Evolutionary conservation across 2,113 vertebrate genomes (phyloP), one percentile per base, ranked within the genome.

Genomic region (Saccopteryx leptura): DNA sequence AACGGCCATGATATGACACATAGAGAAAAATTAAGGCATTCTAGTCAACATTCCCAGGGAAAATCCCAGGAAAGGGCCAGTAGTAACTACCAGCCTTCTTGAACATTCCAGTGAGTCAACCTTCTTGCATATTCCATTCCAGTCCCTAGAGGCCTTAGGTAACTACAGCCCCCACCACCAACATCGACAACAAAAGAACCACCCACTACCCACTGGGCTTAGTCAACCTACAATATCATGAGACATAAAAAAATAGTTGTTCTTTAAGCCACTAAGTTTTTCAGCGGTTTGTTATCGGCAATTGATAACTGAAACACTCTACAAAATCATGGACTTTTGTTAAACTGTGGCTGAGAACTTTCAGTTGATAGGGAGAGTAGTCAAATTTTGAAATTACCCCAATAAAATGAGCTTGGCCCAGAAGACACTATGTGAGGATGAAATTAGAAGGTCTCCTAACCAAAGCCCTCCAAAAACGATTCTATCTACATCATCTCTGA

Each of bases 241-340:
- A 76, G 65, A 21, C 19, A 88, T n/a, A 76, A 65, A 19, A 58
- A 94, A 83, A 76, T 48, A 23, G 12, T 60, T 61, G 39, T 80
- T 60, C 46, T 88, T 78, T 87, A 68, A 87, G 52, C 88, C 91
- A 91, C 46, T 86, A 12, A 19, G 52, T 56, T 75, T 69, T 87
- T 33, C 80, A 46, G 31, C 33, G 19, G 33, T 76, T 90, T 91
- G 26, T 76, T 63, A 88, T 2, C 61, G 88, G 61, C 75, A 91
- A 19, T 58, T 18, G 19, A 33, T 75, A 52, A 80, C 24, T 39
- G 23, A 72, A 56, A 75, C 21, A 69, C 17, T 90, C 33, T 63
- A 19, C 46, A 13, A 54, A 13, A 61, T 5, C 80, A 54, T 50
- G 68, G 17, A n/a, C 88, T 71, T 91, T 31, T 31, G 28, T 48